phyloP scores from a whole-genome alignment of 2,797 vertebrate species.

The Amblyraja radiata region DNA sequence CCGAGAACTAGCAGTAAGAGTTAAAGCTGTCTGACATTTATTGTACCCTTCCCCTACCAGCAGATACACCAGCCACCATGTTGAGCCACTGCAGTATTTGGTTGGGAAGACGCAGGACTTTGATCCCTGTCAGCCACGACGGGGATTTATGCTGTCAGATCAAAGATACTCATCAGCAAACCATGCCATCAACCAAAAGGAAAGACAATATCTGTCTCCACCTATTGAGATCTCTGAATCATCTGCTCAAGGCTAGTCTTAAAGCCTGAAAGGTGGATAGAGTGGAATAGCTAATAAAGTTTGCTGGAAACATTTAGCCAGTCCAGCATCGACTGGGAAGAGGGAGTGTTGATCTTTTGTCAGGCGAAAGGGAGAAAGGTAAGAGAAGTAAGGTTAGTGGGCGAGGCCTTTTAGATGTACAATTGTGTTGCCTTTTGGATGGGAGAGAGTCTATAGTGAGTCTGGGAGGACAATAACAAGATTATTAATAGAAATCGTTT shows the following conservation, averaged over 20 bases:
- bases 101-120: not conserved
- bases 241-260: not conserved
- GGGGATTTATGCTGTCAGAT: not conserved
- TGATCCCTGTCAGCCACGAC: not conserved
- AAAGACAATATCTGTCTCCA: too few relatives aligned
- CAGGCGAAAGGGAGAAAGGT: not conserved
- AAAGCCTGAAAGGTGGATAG: not conserved
- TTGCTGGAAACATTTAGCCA: not conserved
- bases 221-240: too few relatives aligned
- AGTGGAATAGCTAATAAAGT: not conserved
- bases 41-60: not conserved
- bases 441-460: not conserved
- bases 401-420: not conserved
- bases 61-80: not conserved
- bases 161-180: not conserved
- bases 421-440: constrained; percentile 18
- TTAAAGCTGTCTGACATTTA: not conserved
- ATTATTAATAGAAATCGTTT: constrained; percentile 42
- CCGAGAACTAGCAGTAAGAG: not conserved
- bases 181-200: not conserved
- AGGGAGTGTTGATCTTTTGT: not conserved
- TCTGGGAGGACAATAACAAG: not conserved
- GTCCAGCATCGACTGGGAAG: too few relatives aligned
- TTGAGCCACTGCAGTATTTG: not conserved
- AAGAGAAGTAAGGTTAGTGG: not conserved